Percentiles rank a stretch among this genome's conserved stretches.
Conservation (phyloP, 2,113 vertebrate species). For the Chlamydotis undulata region DNA sequence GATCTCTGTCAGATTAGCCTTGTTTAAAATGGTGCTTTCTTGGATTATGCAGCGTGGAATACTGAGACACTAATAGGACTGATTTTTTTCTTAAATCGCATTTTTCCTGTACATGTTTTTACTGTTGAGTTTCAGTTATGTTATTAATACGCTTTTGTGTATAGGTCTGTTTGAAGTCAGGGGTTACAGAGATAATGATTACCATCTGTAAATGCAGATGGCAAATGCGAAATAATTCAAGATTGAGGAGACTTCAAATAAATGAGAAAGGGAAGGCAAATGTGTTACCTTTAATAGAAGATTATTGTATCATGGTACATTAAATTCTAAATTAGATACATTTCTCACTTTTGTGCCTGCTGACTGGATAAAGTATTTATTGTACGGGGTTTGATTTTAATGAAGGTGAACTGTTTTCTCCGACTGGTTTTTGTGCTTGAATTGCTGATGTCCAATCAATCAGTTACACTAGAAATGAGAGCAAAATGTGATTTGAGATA, state of each 20-base stretch:
- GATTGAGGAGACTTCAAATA: background rate
- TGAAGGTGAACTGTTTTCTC: background rate
- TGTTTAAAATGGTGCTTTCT: background rate
- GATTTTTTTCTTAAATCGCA: background rate
- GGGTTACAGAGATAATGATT: background rate
- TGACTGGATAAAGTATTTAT: background rate
- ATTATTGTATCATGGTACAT: background rate
- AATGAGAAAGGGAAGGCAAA: background rate
- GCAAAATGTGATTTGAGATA: background rate
- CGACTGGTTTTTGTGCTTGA: background rate
- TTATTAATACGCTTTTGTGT: background rate
- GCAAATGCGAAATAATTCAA: background rate
- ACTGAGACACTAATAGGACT: background rate
- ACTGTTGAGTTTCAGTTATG: background rate
- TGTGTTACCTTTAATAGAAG: background rate
- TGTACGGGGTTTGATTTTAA: background rate
- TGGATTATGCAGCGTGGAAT: background rate
- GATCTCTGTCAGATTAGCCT: background rate
- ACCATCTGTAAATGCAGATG: constrained; percentile 15
- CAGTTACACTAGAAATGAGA: background rate
- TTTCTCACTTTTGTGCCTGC: background rate
- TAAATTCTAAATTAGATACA: background rate
- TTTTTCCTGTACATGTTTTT: background rate
- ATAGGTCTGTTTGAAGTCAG: background rate
- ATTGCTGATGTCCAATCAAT: background rate